Base-by-base conservation (phyloP, 2,797 vertebrate genomes). In the Ataeniobius toweri region DNA sequence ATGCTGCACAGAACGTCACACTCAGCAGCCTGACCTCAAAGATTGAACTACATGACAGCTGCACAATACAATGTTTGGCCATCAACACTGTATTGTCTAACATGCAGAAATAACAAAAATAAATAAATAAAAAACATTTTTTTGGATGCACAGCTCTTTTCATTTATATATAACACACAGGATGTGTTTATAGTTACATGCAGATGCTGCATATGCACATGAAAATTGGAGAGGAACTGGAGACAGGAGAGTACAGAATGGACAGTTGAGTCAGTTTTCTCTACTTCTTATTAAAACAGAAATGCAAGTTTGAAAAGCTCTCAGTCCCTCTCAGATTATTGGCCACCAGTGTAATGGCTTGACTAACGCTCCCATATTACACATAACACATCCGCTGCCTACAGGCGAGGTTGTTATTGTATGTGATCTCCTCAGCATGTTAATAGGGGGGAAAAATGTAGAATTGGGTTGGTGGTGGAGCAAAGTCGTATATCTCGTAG, bases 391-490 rank as follows among this genome's bases (percentile, higher is more conserved):
- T 68, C 65, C 26, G 44, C 18, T 58, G 2, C 68, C 41, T 24
- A 31, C 24, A 61, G 31, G 56, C 31, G 22, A 73, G 41, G 55
- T 31, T 8, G 55, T 65, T 28, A 75, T 63, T 73, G 3, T 1
- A 50, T 24, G 5, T 12, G 56, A 56, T 80, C 61, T 76, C 58
- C 55, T 55, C 22, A 18, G 74, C 63, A 80, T 76, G 73, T 53
- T 61, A 71, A 78, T 7, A 24, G 20, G 31, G 9, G 8, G 22
- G 28, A 73, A 9, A 67, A 81, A 76, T 39, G 59, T 58, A 71
- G 16, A 56, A 74, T 26, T 16, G 12, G 71, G 3, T 28, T 75
- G 72, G 31, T 73, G 48, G 6, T 65, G 55, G 65, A 31, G 78
- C 12, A 56, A 24, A 74, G 67, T 1, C 41, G 0, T 61, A 74